A percentile compares a stretch with the other conserved stretches of the same genome.
Conservation (phyloP, 2,797 vertebrate species). For the Margarornis squamiger region DNA sequence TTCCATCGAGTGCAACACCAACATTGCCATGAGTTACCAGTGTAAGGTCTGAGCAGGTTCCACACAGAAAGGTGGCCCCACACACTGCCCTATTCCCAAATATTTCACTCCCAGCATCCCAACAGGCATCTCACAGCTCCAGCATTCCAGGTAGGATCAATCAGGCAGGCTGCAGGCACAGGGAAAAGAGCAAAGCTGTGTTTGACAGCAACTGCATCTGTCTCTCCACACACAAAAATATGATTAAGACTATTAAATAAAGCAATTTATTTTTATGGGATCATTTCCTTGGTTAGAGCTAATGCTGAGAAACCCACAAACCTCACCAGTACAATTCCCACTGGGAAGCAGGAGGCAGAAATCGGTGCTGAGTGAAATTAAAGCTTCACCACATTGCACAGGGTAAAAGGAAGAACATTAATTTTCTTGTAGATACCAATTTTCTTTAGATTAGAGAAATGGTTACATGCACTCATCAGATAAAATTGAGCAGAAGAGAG, state of each 20-base stretch:
- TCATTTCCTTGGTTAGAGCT: background rate
- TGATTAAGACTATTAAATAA: background rate
- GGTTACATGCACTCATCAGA: background rate
- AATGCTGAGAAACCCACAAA: background rate
- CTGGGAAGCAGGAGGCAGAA: background rate
- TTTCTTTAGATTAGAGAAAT: background rate
- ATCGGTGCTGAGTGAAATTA: background rate
- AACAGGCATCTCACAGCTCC: background rate
- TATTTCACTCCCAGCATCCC: background rate
- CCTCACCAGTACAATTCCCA: background rate
- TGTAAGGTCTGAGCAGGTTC: background rate
- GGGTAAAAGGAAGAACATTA: background rate
- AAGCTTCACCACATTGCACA: background rate
- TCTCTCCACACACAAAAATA: background rate
- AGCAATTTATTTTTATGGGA: background rate
- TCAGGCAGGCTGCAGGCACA: background rate
- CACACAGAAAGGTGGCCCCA: background rate
- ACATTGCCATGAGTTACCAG: background rate
- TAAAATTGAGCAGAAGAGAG: background rate
- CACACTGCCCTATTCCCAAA: background rate
- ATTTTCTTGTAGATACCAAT: background rate
- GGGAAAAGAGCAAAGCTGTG: background rate
- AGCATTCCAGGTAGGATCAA: background rate
- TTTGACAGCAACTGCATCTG: background rate
- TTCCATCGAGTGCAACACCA: background rate